Evolutionary conservation across 2,797 vertebrate species (phyloP).

Genomic region (Perodicticus potto): DNA sequence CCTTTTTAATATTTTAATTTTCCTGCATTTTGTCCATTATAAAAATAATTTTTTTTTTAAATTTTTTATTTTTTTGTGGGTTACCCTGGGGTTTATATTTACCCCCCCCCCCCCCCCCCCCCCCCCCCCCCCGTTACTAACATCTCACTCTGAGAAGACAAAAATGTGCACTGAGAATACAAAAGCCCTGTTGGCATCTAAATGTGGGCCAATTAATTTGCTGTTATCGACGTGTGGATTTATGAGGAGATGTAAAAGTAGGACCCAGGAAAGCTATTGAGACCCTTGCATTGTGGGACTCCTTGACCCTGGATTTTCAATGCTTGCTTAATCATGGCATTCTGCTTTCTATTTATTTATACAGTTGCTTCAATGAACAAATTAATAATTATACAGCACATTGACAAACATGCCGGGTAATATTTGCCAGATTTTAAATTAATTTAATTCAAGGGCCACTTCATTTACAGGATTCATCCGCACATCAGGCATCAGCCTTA

Average conservation of each 20-base stretch:
- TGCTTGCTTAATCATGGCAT: slow-evolving; percentile 90
- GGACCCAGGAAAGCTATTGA: slow-evolving; percentile 90
- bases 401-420: slow-evolving; percentile 91
- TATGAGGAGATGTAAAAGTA: slow-evolving; percentile 89
- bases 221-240: slow-evolving; percentile 88
- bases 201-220: slow-evolving; percentile 91
- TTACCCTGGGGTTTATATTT: too few species aligned
- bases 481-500: slow-evolving; percentile 88
- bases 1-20: too few species aligned
- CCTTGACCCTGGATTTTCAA: slow-evolving; percentile 91
- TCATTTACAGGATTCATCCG: slow-evolving; percentile 91
- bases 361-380: slow-evolving; percentile 92
- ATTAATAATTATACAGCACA: slow-evolving; percentile 93
- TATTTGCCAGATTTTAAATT: slow-evolving; percentile 93
- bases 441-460: slow-evolving; percentile 93
- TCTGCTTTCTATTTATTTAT: slow-evolving; percentile 92
- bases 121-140: slow-evolving; percentile 90
- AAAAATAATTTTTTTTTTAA: too few species aligned
- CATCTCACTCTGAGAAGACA: slow-evolving; percentile 91
- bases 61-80: too few species aligned
- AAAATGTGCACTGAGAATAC: slow-evolving; percentile 90
- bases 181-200: slow-evolving; percentile 91
- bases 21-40: too few species aligned
- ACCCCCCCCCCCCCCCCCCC: too few species aligned
- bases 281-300: slow-evolving; percentile 85